Evolutionary conservation across 92 coral and sea anemone genomes (phyloP).

Genomic region (Isaurus tuberculatus): DNA sequence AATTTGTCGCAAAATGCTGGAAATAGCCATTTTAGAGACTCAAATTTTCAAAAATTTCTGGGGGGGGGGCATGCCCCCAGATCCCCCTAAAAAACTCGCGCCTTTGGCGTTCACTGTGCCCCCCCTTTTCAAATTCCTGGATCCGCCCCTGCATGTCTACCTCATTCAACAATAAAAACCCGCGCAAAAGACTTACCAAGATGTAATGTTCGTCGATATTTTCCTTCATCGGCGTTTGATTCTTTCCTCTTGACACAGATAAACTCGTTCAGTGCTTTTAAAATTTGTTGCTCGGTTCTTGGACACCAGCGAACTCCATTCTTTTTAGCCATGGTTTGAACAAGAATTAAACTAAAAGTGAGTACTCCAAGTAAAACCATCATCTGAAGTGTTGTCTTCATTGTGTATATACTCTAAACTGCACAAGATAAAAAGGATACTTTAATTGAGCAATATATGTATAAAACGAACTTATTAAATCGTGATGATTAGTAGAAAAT

Average conservation of each 20-base stretch:
- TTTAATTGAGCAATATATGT: no score
- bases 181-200: neutral
- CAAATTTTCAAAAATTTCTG: no score
- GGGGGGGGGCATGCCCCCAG: no score
- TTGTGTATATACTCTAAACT: neutral
- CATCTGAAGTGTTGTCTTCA: neutral
- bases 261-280: neutral
- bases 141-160: no score
- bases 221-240: conserved; percentile 21
- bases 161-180: neutral
- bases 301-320: conserved; percentile 17
- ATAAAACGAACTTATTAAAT: no score
- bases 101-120: no score
- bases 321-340: conserved; percentile 1
- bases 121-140: no score
- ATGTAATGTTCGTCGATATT: conserved; percentile 7
- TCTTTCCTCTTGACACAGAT: neutral
- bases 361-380: neutral
- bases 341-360: neutral
- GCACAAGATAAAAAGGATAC: no score
- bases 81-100: no score
- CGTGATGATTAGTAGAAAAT: no score
- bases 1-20: no score
- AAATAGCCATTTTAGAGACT: no score
- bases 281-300: neutral